Conservation (phyloP, 2,113 vertebrate genomes). For the Diglossa brunneiventris region DNA sequence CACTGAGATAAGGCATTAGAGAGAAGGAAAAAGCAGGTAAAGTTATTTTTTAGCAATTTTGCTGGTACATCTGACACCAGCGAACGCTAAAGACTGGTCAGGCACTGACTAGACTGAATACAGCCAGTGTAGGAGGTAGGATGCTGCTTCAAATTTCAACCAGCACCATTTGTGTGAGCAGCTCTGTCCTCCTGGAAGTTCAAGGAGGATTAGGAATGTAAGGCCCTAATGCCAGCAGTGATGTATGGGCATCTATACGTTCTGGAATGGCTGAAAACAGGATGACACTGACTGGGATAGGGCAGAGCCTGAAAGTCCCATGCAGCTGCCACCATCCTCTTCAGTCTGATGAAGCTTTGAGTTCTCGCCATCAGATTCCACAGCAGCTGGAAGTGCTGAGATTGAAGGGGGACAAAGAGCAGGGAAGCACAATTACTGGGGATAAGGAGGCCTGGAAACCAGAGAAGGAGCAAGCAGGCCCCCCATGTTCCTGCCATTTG, state of each 20-base stretch:
- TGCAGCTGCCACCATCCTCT: not conserved
- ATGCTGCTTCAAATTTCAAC: not conserved
- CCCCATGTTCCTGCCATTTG: slow-evolving; percentile 15
- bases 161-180: not conserved
- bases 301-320: not conserved
- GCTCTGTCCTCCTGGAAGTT: not conserved
- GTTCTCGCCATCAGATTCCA: not conserved
- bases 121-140: not conserved
- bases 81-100: not conserved
- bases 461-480: slow-evolving; percentile 26
- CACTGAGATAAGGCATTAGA: not conserved
- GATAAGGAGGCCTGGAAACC: slow-evolving; percentile 4
- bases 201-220: not conserved
- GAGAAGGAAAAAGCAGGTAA: not conserved
- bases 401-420: not conserved
- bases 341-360: not conserved
- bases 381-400: not conserved
- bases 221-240: not conserved
- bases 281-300: not conserved
- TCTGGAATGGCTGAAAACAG: not conserved
- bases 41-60: not conserved
- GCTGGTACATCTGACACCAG: not conserved
- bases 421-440: not conserved
- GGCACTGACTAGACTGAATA: not conserved
- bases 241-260: not conserved